Evolutionary conservation across 1,140 invertebrate genomes (phyloP).

Genomic region (Ostrea edulis): DNA sequence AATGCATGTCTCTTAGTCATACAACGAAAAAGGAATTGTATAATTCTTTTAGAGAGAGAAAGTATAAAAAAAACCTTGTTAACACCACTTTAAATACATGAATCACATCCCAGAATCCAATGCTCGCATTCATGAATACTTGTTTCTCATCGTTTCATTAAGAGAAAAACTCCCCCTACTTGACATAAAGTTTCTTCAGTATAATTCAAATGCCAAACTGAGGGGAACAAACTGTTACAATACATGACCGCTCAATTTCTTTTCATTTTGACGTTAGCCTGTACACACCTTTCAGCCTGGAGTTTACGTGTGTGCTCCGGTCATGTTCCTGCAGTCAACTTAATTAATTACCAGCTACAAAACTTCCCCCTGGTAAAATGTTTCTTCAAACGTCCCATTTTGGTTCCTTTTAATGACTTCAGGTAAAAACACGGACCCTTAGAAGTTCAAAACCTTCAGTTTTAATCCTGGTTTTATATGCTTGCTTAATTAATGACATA

Average conservation of each 20-base stretch:
- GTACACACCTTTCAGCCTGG: background rate
- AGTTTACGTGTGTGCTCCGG: background rate
- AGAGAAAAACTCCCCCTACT: background rate
- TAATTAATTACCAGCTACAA: conserved; percentile 17
- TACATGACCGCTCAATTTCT: background rate
- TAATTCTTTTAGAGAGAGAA: background rate
- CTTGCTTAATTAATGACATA: conserved; percentile 16
- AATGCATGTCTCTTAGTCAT: background rate
- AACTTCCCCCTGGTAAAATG: background rate
- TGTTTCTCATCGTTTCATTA: background rate
- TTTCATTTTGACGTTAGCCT: background rate
- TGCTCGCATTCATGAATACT: background rate
- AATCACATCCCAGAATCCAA: conserved; percentile 7
- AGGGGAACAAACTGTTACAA: background rate
- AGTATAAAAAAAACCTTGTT: background rate
- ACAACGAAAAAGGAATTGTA: background rate
- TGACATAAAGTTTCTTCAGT: background rate
- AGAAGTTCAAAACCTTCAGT: background rate
- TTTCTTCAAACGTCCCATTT: background rate
- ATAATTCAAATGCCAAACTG: background rate
- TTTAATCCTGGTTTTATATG: conserved; percentile 27
- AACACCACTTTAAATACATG: background rate
- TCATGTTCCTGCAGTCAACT: background rate
- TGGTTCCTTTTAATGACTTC: background rate
- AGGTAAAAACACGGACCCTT: background rate